Evolutionary conservation across 2,797 vertebrate species (phyloP).

Genomic region (Sebastes elongatus): DNA sequence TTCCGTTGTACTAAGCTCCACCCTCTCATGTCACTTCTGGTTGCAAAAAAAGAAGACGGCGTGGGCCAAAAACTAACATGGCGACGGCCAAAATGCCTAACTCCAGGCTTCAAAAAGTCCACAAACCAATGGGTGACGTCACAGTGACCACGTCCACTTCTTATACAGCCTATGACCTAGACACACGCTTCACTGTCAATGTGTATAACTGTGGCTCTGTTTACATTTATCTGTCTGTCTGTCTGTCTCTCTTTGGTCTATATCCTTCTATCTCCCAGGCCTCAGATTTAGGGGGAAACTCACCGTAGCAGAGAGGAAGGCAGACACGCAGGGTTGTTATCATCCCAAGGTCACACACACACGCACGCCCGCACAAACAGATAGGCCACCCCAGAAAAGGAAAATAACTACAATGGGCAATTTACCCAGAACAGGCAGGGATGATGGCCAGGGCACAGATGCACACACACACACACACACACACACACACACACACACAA

Average conservation of each 20-base stretch:
- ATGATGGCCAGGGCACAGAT: constrained; percentile 69
- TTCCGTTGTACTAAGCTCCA: no score
- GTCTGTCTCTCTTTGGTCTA: neutral
- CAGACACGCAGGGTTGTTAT: constrained; percentile 37
- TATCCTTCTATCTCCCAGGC: constrained; percentile 18
- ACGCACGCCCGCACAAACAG: constrained; percentile 39
- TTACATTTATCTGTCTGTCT: constrained; percentile 7
- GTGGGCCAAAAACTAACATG: no score
- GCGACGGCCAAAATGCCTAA: no score
- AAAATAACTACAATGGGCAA: constrained; percentile 79
- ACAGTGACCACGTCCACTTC: no score
- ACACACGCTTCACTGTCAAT: neutral
- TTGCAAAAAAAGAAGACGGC: no score
- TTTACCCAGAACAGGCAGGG: constrained; percentile 76
- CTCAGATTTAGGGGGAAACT: constrained; percentile 39
- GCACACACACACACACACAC: neutral
- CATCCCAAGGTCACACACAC: constrained; percentile 71
- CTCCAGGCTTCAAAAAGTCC: no score
- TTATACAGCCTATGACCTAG: no score
- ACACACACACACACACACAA: constrained; percentile 10
- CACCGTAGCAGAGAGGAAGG: constrained; percentile 32
- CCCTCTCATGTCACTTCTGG: no score
- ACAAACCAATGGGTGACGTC: no score
- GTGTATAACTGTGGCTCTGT: neutral
- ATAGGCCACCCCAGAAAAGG: constrained; percentile 69